Percentiles rank a stretch among this genome's conserved stretches.
phyloP scores from a whole-genome alignment of 1,140 invertebrate species.

The Argopecten irradians region DNA sequence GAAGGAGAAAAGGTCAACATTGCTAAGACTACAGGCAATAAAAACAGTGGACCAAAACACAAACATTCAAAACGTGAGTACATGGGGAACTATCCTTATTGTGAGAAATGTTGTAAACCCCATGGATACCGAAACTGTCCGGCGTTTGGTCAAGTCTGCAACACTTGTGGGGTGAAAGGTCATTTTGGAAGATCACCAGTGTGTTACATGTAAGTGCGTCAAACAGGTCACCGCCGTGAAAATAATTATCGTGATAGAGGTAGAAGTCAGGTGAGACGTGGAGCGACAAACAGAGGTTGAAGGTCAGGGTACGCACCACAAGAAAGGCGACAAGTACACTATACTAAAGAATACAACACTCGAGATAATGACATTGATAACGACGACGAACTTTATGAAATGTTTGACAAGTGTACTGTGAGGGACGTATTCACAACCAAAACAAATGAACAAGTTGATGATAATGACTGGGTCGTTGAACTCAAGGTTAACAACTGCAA shows the following conservation, averaged over 20 bases:
- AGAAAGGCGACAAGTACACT: no score
- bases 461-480: constrained; percentile 31
- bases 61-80: no score
- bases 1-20: not conserved
- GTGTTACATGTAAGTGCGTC: no score
- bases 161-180: not conserved
- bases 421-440: not conserved
- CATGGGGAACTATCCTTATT: no score
- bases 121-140: not conserved
- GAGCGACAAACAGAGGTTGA: not conserved
- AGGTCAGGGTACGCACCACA: not conserved
- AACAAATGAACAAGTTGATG: not conserved
- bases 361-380: not conserved
- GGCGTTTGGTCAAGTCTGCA: not conserved
- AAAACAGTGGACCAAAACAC: not conserved
- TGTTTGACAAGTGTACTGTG: not conserved
- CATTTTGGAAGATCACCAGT: not conserved
- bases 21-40: no score
- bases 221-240: not conserved
- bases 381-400: not conserved
- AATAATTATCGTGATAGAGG: not conserved
- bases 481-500: not conserved
- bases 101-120: not conserved
- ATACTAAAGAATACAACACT: no score
- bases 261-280: no score